Evolutionary conservation across 2,113 vertebrate genomes (phyloP).

Genomic region (Cavia aperea): DNA sequence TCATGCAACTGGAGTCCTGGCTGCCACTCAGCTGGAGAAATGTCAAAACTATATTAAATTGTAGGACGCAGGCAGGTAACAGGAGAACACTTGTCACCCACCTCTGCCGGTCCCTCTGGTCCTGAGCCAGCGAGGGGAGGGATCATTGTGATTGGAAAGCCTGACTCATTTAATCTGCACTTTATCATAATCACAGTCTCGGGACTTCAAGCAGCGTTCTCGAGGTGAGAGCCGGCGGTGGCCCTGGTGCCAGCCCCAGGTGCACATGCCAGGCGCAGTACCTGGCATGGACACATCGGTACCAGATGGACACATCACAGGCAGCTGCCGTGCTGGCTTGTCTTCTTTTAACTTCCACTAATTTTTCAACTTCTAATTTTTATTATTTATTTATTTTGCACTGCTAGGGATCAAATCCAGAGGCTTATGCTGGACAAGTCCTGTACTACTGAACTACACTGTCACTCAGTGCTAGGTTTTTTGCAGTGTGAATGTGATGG

Average conservation of each 20-base stretch:
- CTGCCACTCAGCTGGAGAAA: conserved; percentile 38
- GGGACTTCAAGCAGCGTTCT: background rate
- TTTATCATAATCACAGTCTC: background rate
- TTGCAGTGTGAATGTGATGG: background rate
- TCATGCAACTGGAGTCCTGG: background rate
- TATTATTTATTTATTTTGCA: background rate
- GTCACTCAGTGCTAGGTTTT: background rate
- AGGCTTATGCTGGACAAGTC: background rate
- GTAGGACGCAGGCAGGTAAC: background rate
- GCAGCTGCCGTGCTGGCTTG: background rate
- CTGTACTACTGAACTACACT: background rate
- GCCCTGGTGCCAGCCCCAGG: fast-evolving
- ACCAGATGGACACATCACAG: too few relatives aligned
- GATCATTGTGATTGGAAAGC: background rate
- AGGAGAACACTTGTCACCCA: background rate
- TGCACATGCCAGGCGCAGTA: fast-evolving
- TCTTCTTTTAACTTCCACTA: background rate
- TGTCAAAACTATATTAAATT: conserved; percentile 37
- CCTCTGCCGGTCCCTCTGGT: background rate
- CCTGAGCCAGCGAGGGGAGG: background rate
- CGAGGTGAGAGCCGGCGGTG: fast-evolving
- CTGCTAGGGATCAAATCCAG: background rate
- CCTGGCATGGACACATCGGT: too few relatives aligned
- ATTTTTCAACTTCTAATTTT: background rate
- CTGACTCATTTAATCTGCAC: background rate